Evolutionary conservation across 2,797 vertebrate species (phyloP).

Genomic region (Scyliorhinus canicula): DNA sequence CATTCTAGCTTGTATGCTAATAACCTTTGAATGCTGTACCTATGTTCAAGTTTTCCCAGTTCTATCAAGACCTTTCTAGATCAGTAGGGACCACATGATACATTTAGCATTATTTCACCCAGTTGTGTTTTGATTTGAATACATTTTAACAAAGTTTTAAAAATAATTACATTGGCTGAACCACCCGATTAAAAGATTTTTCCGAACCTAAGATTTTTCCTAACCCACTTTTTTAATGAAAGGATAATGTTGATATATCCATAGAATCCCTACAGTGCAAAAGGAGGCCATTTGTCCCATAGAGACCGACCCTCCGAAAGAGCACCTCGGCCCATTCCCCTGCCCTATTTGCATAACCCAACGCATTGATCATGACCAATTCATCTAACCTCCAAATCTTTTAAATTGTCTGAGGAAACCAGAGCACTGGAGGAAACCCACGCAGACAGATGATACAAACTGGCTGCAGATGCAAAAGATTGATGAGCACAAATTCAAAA

Average conservation of each 20-base stretch:
- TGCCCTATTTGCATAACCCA: too few species aligned
- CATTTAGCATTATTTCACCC: background rate
- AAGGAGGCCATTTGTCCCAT: too few species aligned
- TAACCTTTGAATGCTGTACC: background rate
- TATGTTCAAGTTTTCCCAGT: background rate
- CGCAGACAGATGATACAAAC: too few species aligned
- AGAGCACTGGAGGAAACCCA: too few species aligned
- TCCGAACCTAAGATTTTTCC: too few species aligned
- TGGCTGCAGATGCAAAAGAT: background rate
- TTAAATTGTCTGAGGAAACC: too few species aligned
- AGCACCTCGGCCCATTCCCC: too few species aligned
- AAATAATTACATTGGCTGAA: background rate
- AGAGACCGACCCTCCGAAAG: too few species aligned
- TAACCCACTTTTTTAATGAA: background rate
- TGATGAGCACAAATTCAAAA: background rate
- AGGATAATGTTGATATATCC: background rate
- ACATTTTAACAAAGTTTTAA: background rate
- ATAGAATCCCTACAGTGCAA: too few species aligned
- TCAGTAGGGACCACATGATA: background rate
- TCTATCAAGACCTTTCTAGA: background rate
- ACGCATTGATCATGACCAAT: too few species aligned
- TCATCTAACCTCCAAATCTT: too few species aligned
- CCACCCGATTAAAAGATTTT: background rate
- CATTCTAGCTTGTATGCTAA: background rate
- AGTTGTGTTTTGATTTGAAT: background rate